These are phyloP conservation scores for Epiblema foenella DNA, from an alignment of 2,888 invertebrate species.

Conservation along the genomic window DNA sequence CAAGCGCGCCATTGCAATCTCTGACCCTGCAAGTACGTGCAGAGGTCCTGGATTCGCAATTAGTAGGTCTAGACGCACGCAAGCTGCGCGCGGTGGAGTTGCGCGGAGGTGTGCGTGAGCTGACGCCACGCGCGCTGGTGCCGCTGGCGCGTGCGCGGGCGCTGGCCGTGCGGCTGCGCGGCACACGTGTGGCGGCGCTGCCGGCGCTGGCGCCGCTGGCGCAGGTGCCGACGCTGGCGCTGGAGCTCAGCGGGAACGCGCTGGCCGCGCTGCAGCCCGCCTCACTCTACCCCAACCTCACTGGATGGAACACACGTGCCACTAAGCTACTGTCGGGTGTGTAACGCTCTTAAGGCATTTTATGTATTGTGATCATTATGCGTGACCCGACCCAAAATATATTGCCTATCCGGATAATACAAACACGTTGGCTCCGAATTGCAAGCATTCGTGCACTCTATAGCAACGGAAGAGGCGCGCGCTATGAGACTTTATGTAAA, in stretches of 20 bases:
- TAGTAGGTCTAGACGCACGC: constrained; percentile 88
- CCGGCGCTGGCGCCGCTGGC: constrained; percentile 89
- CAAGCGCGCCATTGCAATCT: constrained; percentile 58
- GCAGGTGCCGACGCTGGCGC: constrained; percentile 89
- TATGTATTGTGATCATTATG: too few species aligned
- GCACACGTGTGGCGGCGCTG: constrained; percentile 89
- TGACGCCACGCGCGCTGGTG: constrained; percentile 88
- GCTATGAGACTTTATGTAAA: too few species aligned
- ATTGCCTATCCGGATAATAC: too few species aligned
- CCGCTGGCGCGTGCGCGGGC: constrained; percentile 89
- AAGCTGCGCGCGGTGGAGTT: constrained; percentile 90
- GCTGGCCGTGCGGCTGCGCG: constrained; percentile 87
- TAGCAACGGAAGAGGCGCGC: too few species aligned
- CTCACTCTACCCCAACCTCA: constrained; percentile 91
- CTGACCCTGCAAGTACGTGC: constrained; percentile 86
- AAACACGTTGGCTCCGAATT: too few species aligned
- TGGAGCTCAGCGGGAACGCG: constrained; percentile 91
- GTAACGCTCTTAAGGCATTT: constrained; percentile 44
- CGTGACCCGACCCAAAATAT: too few species aligned
- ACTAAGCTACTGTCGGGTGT: constrained; percentile 91
- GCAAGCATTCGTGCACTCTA: too few species aligned
- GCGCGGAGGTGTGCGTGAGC: constrained; percentile 88
- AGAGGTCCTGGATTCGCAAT: constrained; percentile 87
- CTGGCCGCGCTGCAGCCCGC: constrained; percentile 89
- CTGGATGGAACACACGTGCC: constrained; percentile 92